Conservation (phyloP, 2,113 vertebrate species). For the Eptatretus burgeri region DNA sequence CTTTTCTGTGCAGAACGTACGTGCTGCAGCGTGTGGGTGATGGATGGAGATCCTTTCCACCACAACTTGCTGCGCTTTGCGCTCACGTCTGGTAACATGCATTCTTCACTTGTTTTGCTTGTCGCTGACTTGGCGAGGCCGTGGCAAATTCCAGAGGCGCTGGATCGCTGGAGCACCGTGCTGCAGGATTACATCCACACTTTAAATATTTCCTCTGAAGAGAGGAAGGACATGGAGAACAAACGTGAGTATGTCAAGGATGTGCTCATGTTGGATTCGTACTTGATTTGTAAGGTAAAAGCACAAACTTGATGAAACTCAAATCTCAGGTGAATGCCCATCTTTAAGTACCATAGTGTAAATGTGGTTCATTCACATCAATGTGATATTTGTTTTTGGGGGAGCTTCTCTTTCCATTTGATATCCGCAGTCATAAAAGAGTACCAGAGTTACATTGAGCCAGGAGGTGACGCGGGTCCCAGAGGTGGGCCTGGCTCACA, state of each 20-base stretch:
- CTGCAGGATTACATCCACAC: slow-evolving; percentile 79
- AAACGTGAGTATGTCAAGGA: slow-evolving; percentile 33
- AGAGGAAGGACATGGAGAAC: slow-evolving; percentile 74
- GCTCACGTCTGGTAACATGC: slow-evolving; percentile 34
- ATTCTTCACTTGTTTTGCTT: slow-evolving; percentile 48
- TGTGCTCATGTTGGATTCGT: slow-evolving; percentile 1
- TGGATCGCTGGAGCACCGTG: slow-evolving; percentile 86
- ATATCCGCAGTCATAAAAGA: slow-evolving; percentile 47
- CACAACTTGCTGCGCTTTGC: slow-evolving; percentile 87
- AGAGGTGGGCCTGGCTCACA: slow-evolving; percentile 24
- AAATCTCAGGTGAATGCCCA: too few relatives aligned
- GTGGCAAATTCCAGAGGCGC: slow-evolving; percentile 74
- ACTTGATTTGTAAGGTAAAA: too few relatives aligned
- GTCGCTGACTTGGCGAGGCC: slow-evolving; percentile 79
- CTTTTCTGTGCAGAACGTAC: slow-evolving; percentile 35
- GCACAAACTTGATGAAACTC: too few relatives aligned
- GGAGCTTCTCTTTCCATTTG: not conserved
- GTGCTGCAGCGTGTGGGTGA: slow-evolving; percentile 78
- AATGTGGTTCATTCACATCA: too few relatives aligned
- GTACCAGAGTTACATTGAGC: slow-evolving; percentile 85
- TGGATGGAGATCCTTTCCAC: slow-evolving; percentile 87
- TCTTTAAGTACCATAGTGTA: too few relatives aligned
- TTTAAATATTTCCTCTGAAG: slow-evolving; percentile 63
- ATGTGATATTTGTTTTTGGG: too few relatives aligned
- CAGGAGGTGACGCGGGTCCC: slow-evolving; percentile 36